Evolutionary conservation across 2,888 invertebrate species (phyloP).

Genomic region (Meganola albula): DNA sequence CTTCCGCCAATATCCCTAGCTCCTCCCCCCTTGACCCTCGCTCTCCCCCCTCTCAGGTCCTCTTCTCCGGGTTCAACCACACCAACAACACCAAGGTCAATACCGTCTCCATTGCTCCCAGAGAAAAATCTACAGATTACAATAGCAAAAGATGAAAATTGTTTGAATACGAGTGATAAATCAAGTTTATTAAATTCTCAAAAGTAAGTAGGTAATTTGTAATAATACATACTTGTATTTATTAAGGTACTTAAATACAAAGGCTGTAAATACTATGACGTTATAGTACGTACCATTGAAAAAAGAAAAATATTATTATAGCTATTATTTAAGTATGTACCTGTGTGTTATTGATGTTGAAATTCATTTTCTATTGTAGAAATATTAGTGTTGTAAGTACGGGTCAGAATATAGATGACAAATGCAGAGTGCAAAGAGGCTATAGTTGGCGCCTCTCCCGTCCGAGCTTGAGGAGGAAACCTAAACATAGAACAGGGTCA

Average conservation of each 20-base stretch:
- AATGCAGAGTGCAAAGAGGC: slow-evolving; percentile 80
- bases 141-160: slow-evolving; percentile 62
- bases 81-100: slow-evolving; percentile 54
- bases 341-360: too few relatives aligned
- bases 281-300: too few relatives aligned
- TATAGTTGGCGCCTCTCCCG: slow-evolving; percentile 87
- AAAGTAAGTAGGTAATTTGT: too few relatives aligned
- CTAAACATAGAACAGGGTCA: slow-evolving; percentile 75
- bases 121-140: slow-evolving; percentile 66
- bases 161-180: slow-evolving; percentile 63
- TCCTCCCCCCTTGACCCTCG: slow-evolving; percentile 46
- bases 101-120: slow-evolving; percentile 56
- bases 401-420: slow-evolving; percentile 54
- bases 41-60: slow-evolving; percentile 47
- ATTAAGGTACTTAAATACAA: too few relatives aligned
- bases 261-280: too few relatives aligned
- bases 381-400: slow-evolving; percentile 53
- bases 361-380: slow-evolving; percentile 40
- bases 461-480: slow-evolving; percentile 84
- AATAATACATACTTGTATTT: too few relatives aligned
- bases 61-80: slow-evolving; percentile 49
- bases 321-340: too few relatives aligned
- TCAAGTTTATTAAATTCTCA: slow-evolving; percentile 69
- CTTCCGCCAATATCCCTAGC: slow-evolving; percentile 59
- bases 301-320: too few relatives aligned